These are phyloP conservation scores for Meandrina meandrites DNA, from an alignment of 92 coral and sea anemone species.

Conservation along the genomic window DNA sequence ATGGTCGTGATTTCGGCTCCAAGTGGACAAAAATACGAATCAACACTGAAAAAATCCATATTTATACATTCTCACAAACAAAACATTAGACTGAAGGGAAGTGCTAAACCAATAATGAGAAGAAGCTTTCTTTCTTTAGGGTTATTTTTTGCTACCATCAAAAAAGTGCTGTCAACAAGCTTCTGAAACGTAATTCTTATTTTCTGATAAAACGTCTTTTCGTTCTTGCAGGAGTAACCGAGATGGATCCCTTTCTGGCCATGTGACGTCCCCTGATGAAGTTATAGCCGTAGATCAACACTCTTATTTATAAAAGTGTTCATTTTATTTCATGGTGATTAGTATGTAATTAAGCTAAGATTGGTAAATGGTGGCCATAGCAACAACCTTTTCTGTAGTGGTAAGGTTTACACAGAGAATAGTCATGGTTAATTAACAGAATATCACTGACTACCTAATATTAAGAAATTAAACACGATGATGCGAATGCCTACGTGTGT, in stretches of 20 bases:
- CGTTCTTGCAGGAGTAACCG: neutral
- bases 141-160: too few relatives aligned
- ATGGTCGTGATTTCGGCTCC: too few relatives aligned
- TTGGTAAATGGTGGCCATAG: too few relatives aligned
- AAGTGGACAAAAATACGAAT: too few relatives aligned
- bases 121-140: too few relatives aligned
- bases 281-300: neutral
- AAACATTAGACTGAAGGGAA: too few relatives aligned
- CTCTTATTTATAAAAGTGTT: neutral
- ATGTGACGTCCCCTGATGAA: neutral
- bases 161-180: too few relatives aligned
- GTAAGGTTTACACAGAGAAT: neutral
- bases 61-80: too few relatives aligned
- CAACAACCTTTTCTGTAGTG: too few relatives aligned
- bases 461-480: neutral
- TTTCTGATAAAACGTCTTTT: neutral
- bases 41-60: too few relatives aligned
- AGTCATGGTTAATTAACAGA: neutral
- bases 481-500: neutral
- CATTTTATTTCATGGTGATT: neutral
- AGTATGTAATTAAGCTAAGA: neutral
- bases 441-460: neutral
- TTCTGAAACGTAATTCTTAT: too few relatives aligned
- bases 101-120: too few relatives aligned
- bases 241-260: neutral